Evolutionary conservation across 2,888 invertebrate species (phyloP).

Genomic region (Entomobrya multifasciata): DNA sequence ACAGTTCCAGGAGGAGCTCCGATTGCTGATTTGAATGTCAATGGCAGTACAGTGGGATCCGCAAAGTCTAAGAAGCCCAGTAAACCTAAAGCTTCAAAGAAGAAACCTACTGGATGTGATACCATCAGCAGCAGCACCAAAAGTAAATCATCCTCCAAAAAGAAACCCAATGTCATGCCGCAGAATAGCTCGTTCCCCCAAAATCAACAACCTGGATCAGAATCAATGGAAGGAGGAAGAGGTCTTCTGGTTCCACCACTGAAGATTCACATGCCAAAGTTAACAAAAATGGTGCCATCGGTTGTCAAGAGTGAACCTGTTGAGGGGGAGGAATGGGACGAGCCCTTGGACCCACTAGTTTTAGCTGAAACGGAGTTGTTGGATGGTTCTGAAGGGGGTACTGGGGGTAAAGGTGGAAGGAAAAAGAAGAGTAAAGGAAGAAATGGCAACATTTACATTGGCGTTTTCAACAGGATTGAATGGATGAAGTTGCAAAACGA

Average conservation of each 20-base stretch:
- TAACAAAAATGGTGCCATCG: conserved; percentile 15
- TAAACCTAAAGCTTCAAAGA: conserved; percentile 1
- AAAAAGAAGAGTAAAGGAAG: conserved; percentile 70
- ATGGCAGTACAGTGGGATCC: neutral
- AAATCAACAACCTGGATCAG: too few relatives aligned
- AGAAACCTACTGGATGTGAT: too few relatives aligned
- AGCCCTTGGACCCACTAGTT: neutral
- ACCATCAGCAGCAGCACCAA: neutral
- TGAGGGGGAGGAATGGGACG: conserved; percentile 41
- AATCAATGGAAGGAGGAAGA: neutral
- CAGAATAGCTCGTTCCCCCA: neutral
- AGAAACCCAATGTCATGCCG: neutral
- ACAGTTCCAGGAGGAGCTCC: neutral
- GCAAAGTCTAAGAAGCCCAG: conserved; percentile 2
- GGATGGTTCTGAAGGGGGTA: neutral
- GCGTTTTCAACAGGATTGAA: conserved; percentile 65
- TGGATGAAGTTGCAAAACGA: conserved; percentile 67
- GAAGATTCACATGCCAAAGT: conserved; percentile 40
- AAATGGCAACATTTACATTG: conserved; percentile 73
- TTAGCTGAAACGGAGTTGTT: neutral
- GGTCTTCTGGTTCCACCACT: conserved; percentile 25
- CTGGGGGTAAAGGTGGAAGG: too few relatives aligned
- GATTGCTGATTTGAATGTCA: neutral
- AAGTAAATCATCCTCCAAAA: conserved; percentile 1
- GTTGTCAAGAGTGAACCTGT: neutral